Evolutionary conservation across 1,140 invertebrate species (phyloP).

Genomic region (Papilio helenus): DNA sequence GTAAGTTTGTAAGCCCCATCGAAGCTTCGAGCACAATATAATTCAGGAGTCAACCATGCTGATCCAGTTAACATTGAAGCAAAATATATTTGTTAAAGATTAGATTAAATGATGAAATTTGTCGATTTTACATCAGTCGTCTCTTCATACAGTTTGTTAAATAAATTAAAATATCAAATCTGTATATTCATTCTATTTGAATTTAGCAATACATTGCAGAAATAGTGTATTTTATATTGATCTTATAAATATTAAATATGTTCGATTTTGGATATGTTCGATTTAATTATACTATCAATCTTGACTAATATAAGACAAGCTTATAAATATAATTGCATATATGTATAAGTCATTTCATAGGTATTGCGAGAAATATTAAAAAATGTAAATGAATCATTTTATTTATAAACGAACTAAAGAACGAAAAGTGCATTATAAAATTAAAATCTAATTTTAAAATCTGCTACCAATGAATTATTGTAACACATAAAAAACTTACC

Average conservation of each 20-base stretch:
- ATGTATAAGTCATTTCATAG: neutral
- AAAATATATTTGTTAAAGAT: neutral
- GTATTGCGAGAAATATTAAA: neutral
- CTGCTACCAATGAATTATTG: neutral
- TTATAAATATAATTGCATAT: conserved; percentile 12
- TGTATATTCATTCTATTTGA: neutral
- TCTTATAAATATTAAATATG: conserved; percentile 32
- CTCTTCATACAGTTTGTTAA: neutral
- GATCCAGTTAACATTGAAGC: too few relatives aligned
- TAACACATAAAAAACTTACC: conserved; percentile 11
- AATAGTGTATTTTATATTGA: conserved; percentile 18
- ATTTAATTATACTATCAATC: conserved; percentile 11
- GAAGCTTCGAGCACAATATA: too few relatives aligned
- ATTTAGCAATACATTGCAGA: conserved; percentile 8
- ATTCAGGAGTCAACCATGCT: too few relatives aligned
- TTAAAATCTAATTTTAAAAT: neutral
- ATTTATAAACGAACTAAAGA: neutral
- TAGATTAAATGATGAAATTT: neutral
- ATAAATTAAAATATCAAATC: neutral
- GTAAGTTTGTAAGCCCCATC: too few relatives aligned
- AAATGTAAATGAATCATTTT: neutral
- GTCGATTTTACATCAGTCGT: neutral
- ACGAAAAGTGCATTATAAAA: too few relatives aligned
- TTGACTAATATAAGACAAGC: neutral
- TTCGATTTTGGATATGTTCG: neutral